These are phyloP conservation scores for Meloidogyne hapla DNA, from an alignment of 1,140 invertebrate genomes.

Conservation along the genomic window DNA sequence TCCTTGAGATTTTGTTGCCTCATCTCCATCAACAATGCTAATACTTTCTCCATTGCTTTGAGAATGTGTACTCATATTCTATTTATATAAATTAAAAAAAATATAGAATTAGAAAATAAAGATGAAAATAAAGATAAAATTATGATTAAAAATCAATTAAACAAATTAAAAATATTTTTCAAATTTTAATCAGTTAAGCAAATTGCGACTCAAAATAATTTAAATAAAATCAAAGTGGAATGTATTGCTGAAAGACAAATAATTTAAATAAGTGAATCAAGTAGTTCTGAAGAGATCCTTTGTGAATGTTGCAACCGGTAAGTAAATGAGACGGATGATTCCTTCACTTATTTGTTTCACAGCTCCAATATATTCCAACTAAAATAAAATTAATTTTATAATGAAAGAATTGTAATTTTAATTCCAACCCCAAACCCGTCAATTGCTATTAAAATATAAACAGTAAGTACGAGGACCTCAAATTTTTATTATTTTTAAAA, in stretches of 20 bases:
- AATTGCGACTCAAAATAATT: slow-evolving; percentile 2
- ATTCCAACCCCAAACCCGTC: too few relatives aligned
- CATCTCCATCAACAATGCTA: background rate
- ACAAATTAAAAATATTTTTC: background rate
- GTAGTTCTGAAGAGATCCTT: background rate
- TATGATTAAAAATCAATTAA: background rate
- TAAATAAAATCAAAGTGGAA: background rate
- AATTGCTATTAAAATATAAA: too few relatives aligned
- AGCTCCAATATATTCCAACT: slow-evolving; percentile 37
- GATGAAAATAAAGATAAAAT: background rate
- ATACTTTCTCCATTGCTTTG: slow-evolving; percentile 19
- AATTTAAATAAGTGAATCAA: background rate
- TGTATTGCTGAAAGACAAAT: background rate
- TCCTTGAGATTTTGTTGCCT: background rate
- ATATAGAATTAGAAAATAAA: background rate
- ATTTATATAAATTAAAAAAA: background rate
- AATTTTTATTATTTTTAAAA: too few relatives aligned
- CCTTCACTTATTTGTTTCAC: slow-evolving; percentile 12
- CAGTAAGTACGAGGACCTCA: too few relatives aligned
- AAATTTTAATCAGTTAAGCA: background rate
- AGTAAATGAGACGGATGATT: slow-evolving; percentile 27
- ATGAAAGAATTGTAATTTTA: too few relatives aligned
- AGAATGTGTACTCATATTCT: slow-evolving; percentile 2
- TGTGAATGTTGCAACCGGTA: slow-evolving; percentile 13
- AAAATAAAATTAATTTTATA: background rate